A percentile compares a stretch with the other conserved stretches of the same genome.
Evolutionary conservation across 2,888 invertebrate genomes (phyloP).

Genomic region (Strigamia crassipes): DNA sequence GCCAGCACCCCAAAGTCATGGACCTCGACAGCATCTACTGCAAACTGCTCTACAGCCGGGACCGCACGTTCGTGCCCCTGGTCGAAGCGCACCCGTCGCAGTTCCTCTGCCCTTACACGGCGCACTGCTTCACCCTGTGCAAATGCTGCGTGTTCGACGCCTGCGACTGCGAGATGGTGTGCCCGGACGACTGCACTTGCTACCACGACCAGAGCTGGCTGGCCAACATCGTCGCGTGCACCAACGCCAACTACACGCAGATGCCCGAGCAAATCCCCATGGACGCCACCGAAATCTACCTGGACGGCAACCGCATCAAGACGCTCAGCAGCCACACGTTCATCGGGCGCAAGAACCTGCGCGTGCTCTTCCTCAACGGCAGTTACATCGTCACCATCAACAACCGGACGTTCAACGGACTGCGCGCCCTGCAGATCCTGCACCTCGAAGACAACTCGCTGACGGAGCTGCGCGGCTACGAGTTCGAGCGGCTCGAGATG

Average conservation of each 20-base stretch:
- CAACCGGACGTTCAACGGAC: constrained; percentile 82
- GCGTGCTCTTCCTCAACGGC: constrained; percentile 75
- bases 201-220: constrained; percentile 87
- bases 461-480: constrained; percentile 72
- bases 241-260: constrained; percentile 61
- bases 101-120: constrained; percentile 81
- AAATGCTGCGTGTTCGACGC: constrained; percentile 90
- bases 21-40: constrained; percentile 83
- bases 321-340: constrained; percentile 80
- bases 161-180: constrained; percentile 91
- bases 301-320: constrained; percentile 81
- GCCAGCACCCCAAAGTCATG: constrained; percentile 79
- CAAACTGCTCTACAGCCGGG: constrained; percentile 76
- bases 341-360: constrained; percentile 79
- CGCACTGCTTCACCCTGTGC: constrained; percentile 83
- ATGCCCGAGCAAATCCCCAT: constrained; percentile 83
- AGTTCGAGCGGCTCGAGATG: constrained; percentile 77
- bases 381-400: constrained; percentile 78
- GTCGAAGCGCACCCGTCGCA: constrained; percentile 79
- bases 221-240: constrained; percentile 83
- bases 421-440: constrained; percentile 73
- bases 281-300: constrained; percentile 85
- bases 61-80: constrained; percentile 73
- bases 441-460: constrained; percentile 77
- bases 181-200: constrained; percentile 83